Base-by-base conservation (phyloP, 53 echinoderm and acorn worm genomes). In the Glandiceps talaboti region DNA sequence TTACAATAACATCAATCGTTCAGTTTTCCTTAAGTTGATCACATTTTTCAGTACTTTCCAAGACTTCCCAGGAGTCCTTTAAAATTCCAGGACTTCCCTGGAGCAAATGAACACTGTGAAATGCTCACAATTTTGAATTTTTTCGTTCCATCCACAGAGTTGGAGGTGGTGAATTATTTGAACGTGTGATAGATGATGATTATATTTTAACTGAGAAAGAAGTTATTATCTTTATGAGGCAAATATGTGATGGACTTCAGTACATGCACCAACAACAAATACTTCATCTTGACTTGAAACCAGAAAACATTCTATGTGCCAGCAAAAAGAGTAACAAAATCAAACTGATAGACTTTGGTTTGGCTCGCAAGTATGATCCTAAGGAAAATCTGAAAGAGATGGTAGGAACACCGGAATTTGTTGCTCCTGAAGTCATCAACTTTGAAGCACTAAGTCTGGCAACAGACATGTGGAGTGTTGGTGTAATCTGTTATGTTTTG, bases 401-500 rank as follows among this genome's bases (percentile, higher is more conserved):
- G 77, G 92, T 90, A 75, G 96, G 96, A 20, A 95, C 96, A 6
- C 96, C 96, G 25, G 96, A 95, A 77, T 95, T 95, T 30, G 92
- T 95, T 12, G 96, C 96, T 12, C 96, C 96, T 0, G 96, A 95
- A 78, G 90, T 95, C 1, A 88, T 92, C 75, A 89, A 88, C 84
- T 95, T 86, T 27, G 96, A 95, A n/a, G 76, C 86, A 14, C 88
- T 95, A 1, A 85, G 88, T 0, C 88, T 88, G 30, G 80, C 88
- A 26, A 92, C 96, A 1, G 96, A 95, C 33, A 95, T 95, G 96
- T 95, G 96, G 96, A 90, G 92, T 80, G 87, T 95, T 26, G 96
- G 96, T 20, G 96, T 95, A 72, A 95, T 95, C 78, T 92, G 96
- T 79, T 95, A 95, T 79, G 87, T 92, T 27, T 73, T 89, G 86